Percentiles rank a stretch among this genome's conserved stretches.
These are phyloP conservation scores for Tachuris rubrigastra DNA, from an alignment of 2,113 vertebrate species.

Conservation along the genomic window DNA sequence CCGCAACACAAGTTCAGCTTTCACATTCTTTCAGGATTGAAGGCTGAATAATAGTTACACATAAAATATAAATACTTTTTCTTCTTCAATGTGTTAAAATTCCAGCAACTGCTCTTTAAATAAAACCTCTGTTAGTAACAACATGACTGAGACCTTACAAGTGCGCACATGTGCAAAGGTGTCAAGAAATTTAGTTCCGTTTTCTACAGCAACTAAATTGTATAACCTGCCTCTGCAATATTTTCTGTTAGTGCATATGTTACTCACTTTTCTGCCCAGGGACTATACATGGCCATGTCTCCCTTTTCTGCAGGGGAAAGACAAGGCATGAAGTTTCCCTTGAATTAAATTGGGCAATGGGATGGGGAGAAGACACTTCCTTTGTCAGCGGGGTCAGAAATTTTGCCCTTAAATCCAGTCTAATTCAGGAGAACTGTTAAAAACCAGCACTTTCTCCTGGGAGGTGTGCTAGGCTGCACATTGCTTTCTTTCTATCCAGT, in stretches of 20 bases:
- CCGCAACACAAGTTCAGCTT: neutral
- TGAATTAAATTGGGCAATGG: neutral
- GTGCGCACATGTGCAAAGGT: neutral
- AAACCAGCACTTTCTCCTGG: neutral
- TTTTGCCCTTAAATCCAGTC: neutral
- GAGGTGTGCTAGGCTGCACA: neutral
- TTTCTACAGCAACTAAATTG: neutral
- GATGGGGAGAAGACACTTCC: accelerated
- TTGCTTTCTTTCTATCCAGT: neutral
- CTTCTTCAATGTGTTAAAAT: neutral
- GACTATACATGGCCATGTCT: accelerated
- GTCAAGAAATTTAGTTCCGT: neutral
- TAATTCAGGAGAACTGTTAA: neutral
- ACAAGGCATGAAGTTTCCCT: neutral
- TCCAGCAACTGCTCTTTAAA: neutral
- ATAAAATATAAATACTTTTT: neutral
- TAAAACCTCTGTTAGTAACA: neutral
- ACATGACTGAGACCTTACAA: neutral
- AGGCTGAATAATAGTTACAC: neutral
- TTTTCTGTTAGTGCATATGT: neutral
- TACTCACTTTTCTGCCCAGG: neutral
- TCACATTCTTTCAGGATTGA: neutral
- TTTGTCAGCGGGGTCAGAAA: neutral
- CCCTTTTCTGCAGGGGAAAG: neutral
- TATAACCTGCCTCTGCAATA: neutral